Conservation (phyloP, 2,113 vertebrate genomes). For the Herpetotheres cachinnans region DNA sequence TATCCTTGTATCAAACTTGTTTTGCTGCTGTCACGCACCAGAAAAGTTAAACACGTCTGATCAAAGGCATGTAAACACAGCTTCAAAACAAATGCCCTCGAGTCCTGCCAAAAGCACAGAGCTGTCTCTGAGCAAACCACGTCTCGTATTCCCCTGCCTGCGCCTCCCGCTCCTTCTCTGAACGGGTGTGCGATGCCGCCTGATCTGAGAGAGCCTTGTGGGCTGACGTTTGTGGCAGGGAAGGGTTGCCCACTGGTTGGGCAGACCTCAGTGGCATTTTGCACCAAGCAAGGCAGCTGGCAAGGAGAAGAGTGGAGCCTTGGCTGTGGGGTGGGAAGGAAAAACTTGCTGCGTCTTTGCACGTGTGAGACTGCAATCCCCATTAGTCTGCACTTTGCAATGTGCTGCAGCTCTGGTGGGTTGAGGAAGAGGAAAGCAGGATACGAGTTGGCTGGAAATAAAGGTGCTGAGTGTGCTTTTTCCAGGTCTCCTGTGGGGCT, state of each 20-base stretch:
- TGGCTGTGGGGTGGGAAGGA: fast-evolving
- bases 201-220: background rate
- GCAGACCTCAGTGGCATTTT: background rate
- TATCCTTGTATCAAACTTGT: conserved; percentile 68
- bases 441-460: background rate
- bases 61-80: conserved; percentile 70
- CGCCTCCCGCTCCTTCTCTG: background rate
- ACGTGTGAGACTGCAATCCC: background rate
- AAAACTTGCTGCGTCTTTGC: background rate
- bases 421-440: background rate
- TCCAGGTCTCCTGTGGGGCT: background rate
- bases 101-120: conserved; percentile 62
- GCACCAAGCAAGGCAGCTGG: background rate
- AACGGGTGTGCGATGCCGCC: background rate
- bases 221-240: background rate
- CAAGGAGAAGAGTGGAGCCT: background rate
- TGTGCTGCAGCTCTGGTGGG: background rate
- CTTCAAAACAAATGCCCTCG: conserved; percentile 67
- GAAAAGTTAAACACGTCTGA: conserved; percentile 70
- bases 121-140: conserved; percentile 28
- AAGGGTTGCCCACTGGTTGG: background rate
- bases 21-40: conserved; percentile 67
- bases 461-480: background rate
- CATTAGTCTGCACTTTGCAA: background rate
- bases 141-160: conserved; percentile 19